phyloP scores from a whole-genome alignment of 2,888 invertebrate species.

The Andrena minutula region DNA sequence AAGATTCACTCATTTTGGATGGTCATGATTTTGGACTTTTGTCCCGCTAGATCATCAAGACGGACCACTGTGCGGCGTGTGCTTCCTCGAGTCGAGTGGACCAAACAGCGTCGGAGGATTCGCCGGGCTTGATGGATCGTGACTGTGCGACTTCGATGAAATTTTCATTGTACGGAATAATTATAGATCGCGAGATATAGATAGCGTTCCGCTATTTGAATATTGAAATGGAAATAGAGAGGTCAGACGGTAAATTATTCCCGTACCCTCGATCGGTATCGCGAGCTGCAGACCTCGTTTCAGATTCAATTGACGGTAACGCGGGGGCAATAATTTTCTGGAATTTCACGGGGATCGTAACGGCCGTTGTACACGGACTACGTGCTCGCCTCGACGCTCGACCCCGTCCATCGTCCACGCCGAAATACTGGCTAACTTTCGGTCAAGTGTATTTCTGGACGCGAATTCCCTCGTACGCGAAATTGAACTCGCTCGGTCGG shows the following conservation, averaged over 20 bases:
- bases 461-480: conserved; percentile 41
- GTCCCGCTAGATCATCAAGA: no score
- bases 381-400: conserved; percentile 19
- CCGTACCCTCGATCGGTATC: background rate
- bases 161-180: background rate
- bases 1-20: no score
- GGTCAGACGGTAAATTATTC: background rate
- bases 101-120: background rate
- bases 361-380: background rate
- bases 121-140: background rate
- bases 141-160: background rate
- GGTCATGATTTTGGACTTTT: no score
- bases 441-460: conserved; percentile 55
- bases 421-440: conserved; percentile 41
- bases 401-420: conserved; percentile 37
- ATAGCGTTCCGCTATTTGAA: background rate
- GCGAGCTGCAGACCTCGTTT: background rate
- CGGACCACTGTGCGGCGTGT: no score
- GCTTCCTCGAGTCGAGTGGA: background rate
- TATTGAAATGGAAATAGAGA: no score
- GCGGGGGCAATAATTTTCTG: conserved; percentile 24
- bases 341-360: conserved; percentile 16
- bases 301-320: conserved; percentile 20
- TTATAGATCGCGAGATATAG: background rate
- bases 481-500: conserved; percentile 24